Percentiles rank a stretch among this genome's conserved stretches.
These are phyloP conservation scores for Xenotilapia leptura DNA, from an alignment of 2,113 vertebrate species.

Conservation along the genomic window DNA sequence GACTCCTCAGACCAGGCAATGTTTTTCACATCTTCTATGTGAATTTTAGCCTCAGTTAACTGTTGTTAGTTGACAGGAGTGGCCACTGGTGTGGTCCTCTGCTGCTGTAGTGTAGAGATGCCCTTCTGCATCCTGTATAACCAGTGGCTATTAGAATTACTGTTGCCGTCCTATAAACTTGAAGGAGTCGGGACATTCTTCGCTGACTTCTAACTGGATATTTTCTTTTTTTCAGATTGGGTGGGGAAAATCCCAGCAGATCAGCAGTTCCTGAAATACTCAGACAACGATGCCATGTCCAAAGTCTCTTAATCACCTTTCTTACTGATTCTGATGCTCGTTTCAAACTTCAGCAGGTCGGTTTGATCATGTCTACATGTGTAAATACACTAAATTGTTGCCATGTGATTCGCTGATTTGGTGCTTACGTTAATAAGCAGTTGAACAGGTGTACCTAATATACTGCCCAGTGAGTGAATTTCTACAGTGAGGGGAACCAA, in stretches of 20 bases:
- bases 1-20: not conserved
- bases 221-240: not conserved
- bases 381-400: not conserved
- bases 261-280: not conserved
- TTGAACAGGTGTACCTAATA: not conserved
- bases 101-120: not conserved
- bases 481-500: not conserved
- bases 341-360: not conserved
- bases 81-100: not conserved
- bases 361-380: not conserved
- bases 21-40: not conserved
- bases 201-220: not conserved
- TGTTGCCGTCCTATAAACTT: not conserved
- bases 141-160: not conserved
- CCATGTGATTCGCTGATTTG: not conserved
- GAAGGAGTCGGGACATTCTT: not conserved
- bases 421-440: not conserved
- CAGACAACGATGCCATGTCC: not conserved
- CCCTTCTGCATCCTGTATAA: not conserved
- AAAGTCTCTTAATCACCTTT: not conserved
- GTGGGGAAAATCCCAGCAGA: not conserved
- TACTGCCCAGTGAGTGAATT: not conserved
- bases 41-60: not conserved
- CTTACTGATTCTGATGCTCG: not conserved
- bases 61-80: not conserved